Percentiles rank a stretch among this genome's conserved stretches.
These are phyloP conservation scores for Drosophila heteroneura DNA, from an alignment of 2,888 invertebrate species.

Conservation along the genomic window DNA sequence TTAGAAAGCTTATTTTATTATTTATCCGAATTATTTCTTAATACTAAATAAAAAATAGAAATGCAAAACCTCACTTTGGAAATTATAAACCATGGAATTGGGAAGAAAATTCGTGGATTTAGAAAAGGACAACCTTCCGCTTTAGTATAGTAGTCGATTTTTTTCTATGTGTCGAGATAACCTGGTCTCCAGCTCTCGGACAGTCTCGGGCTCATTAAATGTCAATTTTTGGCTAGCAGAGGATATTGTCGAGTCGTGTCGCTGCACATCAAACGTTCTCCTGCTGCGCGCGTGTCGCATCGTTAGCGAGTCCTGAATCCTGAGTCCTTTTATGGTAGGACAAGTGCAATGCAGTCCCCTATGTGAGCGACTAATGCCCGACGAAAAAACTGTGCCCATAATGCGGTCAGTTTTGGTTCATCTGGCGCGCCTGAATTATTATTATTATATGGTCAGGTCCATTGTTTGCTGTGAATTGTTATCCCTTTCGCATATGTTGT, in stretches of 20 bases:
- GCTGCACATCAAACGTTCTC: slow-evolving; percentile 52
- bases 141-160: background rate
- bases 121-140: background rate
- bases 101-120: background rate
- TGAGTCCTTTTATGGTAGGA: slow-evolving; percentile 31
- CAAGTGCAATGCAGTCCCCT: slow-evolving; percentile 46
- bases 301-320: slow-evolving; percentile 46
- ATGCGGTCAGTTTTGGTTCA: slow-evolving; percentile 64
- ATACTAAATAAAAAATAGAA: background rate
- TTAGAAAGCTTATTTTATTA: background rate
- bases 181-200: slow-evolving; percentile 1
- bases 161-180: background rate
- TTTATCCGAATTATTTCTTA: background rate
- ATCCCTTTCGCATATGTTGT: slow-evolving; percentile 78
- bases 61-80: background rate
- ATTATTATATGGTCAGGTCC: slow-evolving; percentile 49
- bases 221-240: slow-evolving; percentile 65
- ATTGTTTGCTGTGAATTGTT: slow-evolving; percentile 71
- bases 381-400: slow-evolving; percentile 43
- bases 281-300: slow-evolving; percentile 76
- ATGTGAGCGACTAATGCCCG: slow-evolving; percentile 25
- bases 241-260: slow-evolving; percentile 51
- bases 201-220: slow-evolving; percentile 70
- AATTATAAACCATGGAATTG: background rate
- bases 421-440: slow-evolving; percentile 62